These are phyloP conservation scores for Trypoxylus dichotomus DNA, from an alignment of 1,140 invertebrate genomes.

Conservation along the genomic window DNA sequence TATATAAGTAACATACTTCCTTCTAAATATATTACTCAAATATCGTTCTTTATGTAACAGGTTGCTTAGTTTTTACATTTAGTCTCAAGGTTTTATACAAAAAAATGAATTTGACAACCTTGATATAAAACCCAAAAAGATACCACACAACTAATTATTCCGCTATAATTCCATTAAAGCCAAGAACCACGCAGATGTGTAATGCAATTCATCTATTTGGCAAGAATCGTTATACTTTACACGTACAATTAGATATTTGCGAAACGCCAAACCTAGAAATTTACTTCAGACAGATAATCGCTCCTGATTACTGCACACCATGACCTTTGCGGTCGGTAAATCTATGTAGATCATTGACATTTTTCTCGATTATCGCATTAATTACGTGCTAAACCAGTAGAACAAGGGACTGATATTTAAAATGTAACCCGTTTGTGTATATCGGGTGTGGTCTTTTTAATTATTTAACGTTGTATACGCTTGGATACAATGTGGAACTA, in stretches of 20 bases:
- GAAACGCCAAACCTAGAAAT: not conserved
- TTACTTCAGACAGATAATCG: not conserved
- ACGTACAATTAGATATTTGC: not conserved
- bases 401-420: not conserved
- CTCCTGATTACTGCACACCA: not conserved
- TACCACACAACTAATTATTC: not conserved
- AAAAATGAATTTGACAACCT: not conserved
- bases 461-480: not conserved
- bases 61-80: no score
- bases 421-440: not conserved
- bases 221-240: no score
- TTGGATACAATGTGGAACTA: no score
- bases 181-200: not conserved
- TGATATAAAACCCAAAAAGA: not conserved
- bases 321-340: not conserved
- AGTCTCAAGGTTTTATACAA: not conserved
- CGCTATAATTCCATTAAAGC: not conserved
- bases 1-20: no score
- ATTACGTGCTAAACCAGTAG: not conserved
- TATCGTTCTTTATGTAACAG: no score
- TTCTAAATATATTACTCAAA: no score
- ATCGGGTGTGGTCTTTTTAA: not conserved
- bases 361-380: not conserved
- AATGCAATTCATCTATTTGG: no score
- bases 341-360: slow-evolving; percentile 3